phyloP scores from a whole-genome alignment of 35 echinoderm and acorn worm genomes.

The Diadema setosum region DNA sequence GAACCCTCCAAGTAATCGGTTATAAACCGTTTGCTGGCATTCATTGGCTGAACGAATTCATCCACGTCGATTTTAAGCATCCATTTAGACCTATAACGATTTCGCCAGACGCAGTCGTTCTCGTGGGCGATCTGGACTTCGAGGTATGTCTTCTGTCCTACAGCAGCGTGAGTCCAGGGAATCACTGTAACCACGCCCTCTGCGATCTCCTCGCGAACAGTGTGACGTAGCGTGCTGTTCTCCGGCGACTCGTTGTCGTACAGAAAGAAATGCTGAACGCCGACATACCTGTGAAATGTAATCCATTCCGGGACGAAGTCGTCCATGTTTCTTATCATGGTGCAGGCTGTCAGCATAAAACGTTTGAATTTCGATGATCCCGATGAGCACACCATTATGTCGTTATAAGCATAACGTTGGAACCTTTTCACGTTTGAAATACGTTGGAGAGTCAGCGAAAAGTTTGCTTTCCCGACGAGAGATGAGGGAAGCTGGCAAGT shows the following conservation, averaged over 20 bases:
- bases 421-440: background rate
- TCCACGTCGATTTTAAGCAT: conserved; percentile 93
- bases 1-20: conserved; percentile 35
- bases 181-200: conserved; percentile 70
- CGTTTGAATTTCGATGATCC: conserved; percentile 13
- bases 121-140: conserved; percentile 93
- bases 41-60: conserved; percentile 86
- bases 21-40: conserved; percentile 37
- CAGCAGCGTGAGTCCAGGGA: conserved; percentile 66
- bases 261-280: conserved; percentile 62
- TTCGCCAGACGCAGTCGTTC: conserved; percentile 90
- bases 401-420: conserved; percentile 39
- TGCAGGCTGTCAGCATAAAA: conserved; percentile 61
- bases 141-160: conserved; percentile 56
- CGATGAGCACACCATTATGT: conserved; percentile 62
- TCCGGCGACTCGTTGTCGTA: conserved; percentile 67
- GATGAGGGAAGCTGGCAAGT: conserved; percentile 58
- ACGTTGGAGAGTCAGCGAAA: conserved; percentile 2
- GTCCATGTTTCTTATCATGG: conserved; percentile 74
- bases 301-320: conserved; percentile 69
- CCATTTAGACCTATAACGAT: conserved; percentile 62
- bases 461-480: background rate
- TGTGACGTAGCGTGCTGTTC: conserved; percentile 11
- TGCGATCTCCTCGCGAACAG: conserved; percentile 50
- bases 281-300: conserved; percentile 63